Conservation (phyloP, 2,113 vertebrate species). For the Dissostichus mawsoni region DNA sequence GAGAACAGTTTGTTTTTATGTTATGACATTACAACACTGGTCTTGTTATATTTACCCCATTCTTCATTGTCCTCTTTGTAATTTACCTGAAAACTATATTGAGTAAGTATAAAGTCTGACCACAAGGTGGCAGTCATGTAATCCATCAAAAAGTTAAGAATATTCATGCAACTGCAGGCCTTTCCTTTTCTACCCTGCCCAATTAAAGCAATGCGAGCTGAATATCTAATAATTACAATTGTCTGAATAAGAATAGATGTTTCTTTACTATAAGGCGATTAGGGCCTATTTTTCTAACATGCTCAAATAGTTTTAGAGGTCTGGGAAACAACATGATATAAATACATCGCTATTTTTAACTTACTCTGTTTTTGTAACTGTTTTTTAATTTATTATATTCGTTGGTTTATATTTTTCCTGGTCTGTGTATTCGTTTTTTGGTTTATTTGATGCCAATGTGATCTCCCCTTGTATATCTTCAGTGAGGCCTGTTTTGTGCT, state of each 20-base stretch:
- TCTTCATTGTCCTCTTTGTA: background rate
- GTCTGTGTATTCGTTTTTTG: too few relatives aligned
- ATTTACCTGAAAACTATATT: background rate
- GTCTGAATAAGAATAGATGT: background rate
- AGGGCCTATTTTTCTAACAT: background rate
- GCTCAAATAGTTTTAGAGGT: background rate
- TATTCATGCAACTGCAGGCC: background rate
- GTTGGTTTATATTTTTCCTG: too few relatives aligned
- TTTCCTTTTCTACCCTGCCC: background rate
- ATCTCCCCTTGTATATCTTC: too few relatives aligned
- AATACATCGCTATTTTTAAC: background rate
- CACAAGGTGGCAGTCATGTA: conserved; percentile 50
- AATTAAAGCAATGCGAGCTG: background rate
- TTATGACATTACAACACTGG: background rate
- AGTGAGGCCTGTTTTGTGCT: too few relatives aligned
- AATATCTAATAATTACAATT: background rate
- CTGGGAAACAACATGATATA: background rate
- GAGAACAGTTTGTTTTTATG: background rate
- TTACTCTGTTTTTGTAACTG: too few relatives aligned
- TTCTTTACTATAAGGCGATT: background rate
- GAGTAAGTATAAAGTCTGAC: conserved; percentile 16
- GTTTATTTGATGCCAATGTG: too few relatives aligned
- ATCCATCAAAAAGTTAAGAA: background rate
- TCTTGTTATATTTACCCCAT: background rate
- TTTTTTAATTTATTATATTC: too few relatives aligned